Base-by-base conservation (phyloP, 2,113 vertebrate species). In the Mustela nigripes region DNA sequence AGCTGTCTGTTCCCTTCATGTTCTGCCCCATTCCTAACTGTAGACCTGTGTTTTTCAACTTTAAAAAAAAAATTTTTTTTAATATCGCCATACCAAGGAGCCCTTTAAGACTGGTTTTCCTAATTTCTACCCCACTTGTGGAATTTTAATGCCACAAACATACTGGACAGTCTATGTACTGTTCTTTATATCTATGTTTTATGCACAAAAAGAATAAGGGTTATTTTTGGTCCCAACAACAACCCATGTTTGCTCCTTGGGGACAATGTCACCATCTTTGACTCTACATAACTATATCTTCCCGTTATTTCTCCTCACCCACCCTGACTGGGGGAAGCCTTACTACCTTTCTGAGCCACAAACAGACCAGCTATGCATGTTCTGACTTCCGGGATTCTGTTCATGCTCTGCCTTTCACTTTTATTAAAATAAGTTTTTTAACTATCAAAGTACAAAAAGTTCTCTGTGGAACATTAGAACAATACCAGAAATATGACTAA, bases 291-390 rank as follows among this genome's bases (percentile, higher is more conserved):
- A 21, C 78, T 71, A 2, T 62, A 21, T 69, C 67, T 24, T 87
- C 45, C 19, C 8, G 0, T 7, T 12, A 24, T 48, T 71, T n/a
- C 33, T 39, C 10, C 36, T 45, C 5, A 4, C 9, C 22, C 1
- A 3, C 24, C 53, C 8, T 45, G 10, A 65, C 28, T 33, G 11
- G 65, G 19, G 22, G 21, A 19, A n/a, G 2, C 10, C 62, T 33
- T n/a, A 3, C 24, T 33, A 48, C 62, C 24, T 21, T 12, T 71
- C 21, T 67, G 39, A n/a, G 16, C 11, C 42, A 24, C 21, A 22
- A 8, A 58, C 15, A 80, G 7, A 36, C 71, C 36, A 12, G 11
- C 15, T 15, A 0, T 62, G 26, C 4, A 0, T 22, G 26, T 1
- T 67, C 56, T 65, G 36, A 12, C 39, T 63, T 48, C 48, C 22